Conservation (phyloP, 2,888 invertebrate species). For the Cheilosia vernalis region DNA sequence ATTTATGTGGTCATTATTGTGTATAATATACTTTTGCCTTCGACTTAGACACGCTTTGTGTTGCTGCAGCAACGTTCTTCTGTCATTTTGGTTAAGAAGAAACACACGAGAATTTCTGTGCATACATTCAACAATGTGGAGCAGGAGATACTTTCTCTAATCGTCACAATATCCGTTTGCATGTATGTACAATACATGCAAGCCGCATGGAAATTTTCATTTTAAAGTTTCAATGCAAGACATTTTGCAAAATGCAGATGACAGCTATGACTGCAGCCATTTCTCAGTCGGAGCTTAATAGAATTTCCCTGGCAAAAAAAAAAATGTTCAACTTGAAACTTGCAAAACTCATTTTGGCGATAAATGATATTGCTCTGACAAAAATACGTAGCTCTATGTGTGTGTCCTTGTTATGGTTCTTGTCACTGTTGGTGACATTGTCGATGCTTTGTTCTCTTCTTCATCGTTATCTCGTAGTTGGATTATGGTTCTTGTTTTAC, state of each 20-base stretch:
- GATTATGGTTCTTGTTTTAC: neutral
- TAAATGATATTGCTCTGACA: conserved; percentile 37
- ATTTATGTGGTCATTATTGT: conserved; percentile 41
- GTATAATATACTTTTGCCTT: neutral
- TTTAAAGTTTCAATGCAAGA: neutral
- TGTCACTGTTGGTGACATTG: conserved; percentile 28
- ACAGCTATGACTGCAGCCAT: conserved; percentile 3
- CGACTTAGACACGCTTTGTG: neutral
- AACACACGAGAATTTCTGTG: too few relatives aligned
- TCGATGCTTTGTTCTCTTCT: conserved; percentile 6
- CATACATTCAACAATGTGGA: too few relatives aligned
- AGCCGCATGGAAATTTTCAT: conserved; percentile 1
- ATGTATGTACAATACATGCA: too few relatives aligned
- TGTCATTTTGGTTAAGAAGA: too few relatives aligned
- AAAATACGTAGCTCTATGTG: conserved; percentile 17
- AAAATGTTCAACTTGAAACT: neutral
- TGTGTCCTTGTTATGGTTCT: conserved; percentile 31
- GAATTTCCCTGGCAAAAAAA: too few relatives aligned
- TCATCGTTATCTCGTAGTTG: conserved; percentile 6
- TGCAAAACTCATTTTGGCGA: conserved; percentile 16
- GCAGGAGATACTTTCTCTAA: too few relatives aligned
- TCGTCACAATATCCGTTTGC: too few relatives aligned
- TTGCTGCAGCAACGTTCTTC: too few relatives aligned
- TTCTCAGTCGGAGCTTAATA: too few relatives aligned
- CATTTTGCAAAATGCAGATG: conserved; percentile 1